phyloP scores from a whole-genome alignment of 2,888 invertebrate genomes.

The Malthinus flaveolus region DNA sequence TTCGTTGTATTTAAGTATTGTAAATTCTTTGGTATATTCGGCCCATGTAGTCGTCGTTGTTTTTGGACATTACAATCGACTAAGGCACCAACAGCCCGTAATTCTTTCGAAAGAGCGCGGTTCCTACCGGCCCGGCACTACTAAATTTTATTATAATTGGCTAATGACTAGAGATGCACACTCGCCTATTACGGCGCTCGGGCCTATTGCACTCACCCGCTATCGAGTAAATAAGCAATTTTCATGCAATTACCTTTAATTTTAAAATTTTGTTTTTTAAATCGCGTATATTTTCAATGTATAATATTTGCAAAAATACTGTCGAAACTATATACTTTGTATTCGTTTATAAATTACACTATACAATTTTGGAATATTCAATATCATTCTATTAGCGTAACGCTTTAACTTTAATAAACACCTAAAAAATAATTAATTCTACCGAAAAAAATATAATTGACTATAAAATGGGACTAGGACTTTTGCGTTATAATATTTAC shows the following conservation, averaged over 20 bases:
- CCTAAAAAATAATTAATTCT: conserved; percentile 6
- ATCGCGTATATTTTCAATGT: conserved; percentile 26
- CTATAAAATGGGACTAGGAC: conserved; percentile 53
- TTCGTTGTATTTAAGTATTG: conserved; percentile 24
- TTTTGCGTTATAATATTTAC: conserved; percentile 13
- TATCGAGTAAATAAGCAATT: conserved; percentile 20
- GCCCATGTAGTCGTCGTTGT: conserved; percentile 27
- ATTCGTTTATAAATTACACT: conserved; percentile 33
- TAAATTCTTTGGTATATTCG: conserved; percentile 6
- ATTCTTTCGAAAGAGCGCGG: conserved; percentile 26
- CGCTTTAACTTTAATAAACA: conserved; percentile 21
- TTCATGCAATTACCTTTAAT: conserved; percentile 13
- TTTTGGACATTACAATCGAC: conserved; percentile 8
- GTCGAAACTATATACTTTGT: conserved; percentile 52
- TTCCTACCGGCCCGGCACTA: conserved; percentile 47
- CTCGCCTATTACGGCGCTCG: conserved; percentile 51
- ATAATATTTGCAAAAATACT: conserved; percentile 55
- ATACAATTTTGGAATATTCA: conserved; percentile 32
- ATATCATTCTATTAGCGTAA: conserved; percentile 30
- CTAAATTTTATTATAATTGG: conserved; percentile 35
- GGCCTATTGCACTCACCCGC: conserved; percentile 51
- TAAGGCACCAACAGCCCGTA: conserved; percentile 28
- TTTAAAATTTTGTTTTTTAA: conserved; percentile 13
- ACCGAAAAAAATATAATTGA: conserved; percentile 49
- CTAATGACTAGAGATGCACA: conserved; percentile 55